Percentiles rank a stretch among this genome's conserved stretches.
Evolutionary conservation across 2,888 invertebrate genomes (phyloP).

Genomic region (Galeruca laticollis): DNA sequence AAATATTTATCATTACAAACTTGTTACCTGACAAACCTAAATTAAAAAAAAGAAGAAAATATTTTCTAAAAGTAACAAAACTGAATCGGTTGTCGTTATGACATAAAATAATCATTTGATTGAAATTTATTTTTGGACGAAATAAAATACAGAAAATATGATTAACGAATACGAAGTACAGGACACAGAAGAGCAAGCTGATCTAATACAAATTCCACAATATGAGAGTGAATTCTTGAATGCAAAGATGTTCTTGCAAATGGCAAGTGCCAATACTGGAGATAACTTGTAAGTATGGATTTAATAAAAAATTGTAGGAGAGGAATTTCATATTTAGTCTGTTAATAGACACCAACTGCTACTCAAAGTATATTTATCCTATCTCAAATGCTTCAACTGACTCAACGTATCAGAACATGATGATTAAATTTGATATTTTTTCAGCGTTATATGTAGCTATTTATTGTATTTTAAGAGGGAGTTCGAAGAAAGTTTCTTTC

Average conservation of each 20-base stretch:
- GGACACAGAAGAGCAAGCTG: conserved; percentile 43
- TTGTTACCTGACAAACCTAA: no score
- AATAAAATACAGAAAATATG: conserved; percentile 28
- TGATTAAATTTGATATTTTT: no score
- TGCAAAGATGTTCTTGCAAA: conserved; percentile 75
- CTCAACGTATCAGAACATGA: no score
- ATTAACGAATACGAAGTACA: conserved; percentile 50
- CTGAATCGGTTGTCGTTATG: background rate
- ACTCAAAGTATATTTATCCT: no score
- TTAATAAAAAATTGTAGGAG: background rate
- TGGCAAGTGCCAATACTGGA: conserved; percentile 72
- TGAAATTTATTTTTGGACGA: background rate
- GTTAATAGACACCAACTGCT: no score
- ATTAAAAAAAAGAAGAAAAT: background rate
- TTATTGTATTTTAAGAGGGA: no score
- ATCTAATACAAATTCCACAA: conserved; percentile 58
- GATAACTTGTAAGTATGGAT: conserved; percentile 71
- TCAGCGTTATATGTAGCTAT: no score
- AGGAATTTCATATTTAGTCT: no score
- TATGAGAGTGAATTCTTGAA: conserved; percentile 71
- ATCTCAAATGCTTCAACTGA: no score
- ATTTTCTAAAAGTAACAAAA: background rate
- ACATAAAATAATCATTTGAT: background rate
- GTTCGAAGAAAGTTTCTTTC: no score
- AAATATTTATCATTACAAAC: no score